Evolutionary conservation across 2,888 invertebrate genomes (phyloP).

Genomic region (Lepidonotus clava): DNA sequence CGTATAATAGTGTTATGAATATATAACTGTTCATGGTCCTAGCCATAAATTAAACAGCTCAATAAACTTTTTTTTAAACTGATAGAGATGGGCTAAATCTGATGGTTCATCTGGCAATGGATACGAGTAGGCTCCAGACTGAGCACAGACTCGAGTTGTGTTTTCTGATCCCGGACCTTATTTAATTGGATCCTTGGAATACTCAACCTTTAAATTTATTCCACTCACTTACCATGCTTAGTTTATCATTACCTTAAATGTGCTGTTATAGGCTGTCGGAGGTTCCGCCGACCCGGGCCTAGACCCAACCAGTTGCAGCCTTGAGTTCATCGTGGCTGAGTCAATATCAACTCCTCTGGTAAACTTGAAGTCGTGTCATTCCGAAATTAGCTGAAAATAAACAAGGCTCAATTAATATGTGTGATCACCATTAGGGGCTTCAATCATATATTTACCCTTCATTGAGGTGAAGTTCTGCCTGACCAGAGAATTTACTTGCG

Average conservation of each 20-base stretch:
- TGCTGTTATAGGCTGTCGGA: background rate
- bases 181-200: background rate
- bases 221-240: background rate
- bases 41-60: too few species aligned
- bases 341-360: background rate
- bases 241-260: constrained; percentile 34
- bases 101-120: background rate
- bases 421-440: too few species aligned
- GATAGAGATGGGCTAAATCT: background rate
- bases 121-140: background rate
- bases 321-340: background rate
- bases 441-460: too few species aligned
- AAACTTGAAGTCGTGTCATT: too few species aligned
- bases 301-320: background rate
- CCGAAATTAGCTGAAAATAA: too few species aligned
- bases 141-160: background rate
- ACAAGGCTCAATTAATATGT: too few species aligned
- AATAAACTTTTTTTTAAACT: too few species aligned
- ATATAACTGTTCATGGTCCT: too few species aligned
- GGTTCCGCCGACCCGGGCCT: constrained; percentile 38
- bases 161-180: background rate
- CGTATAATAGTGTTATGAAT: too few species aligned
- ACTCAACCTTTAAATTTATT: background rate
- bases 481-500: too few species aligned
- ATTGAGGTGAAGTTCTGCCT: too few species aligned